Evolutionary conservation across 2,888 invertebrate genomes (phyloP).

Genomic region (Alloscopus bannaensis): DNA sequence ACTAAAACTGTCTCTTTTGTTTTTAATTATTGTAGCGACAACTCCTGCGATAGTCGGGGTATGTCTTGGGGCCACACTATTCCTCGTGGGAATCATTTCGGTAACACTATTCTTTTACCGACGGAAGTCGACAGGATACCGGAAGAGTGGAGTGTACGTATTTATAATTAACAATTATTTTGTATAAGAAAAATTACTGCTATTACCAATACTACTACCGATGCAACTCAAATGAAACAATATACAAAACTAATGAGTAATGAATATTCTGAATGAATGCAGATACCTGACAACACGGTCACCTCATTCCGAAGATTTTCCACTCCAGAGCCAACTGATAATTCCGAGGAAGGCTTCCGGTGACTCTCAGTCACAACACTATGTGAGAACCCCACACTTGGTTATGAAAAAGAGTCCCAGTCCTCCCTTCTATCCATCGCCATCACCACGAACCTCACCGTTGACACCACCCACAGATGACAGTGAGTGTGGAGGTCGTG

Average conservation of each 20-base stretch:
- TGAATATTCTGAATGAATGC: constrained; percentile 56
- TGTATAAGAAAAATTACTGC: background rate
- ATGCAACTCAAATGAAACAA: no score
- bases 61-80: constrained; percentile 80
- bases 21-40: constrained; percentile 76
- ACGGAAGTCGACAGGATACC: constrained; percentile 76
- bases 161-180: background rate
- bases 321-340: constrained; percentile 68
- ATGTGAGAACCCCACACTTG: constrained; percentile 68
- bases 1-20: constrained; percentile 15
- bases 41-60: constrained; percentile 80
- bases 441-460: constrained; percentile 67
- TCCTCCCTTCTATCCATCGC: constrained; percentile 70
- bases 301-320: constrained; percentile 70
- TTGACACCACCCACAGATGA: constrained; percentile 70
- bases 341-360: constrained; percentile 66
- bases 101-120: constrained; percentile 83
- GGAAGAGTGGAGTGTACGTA: constrained; percentile 71
- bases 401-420: constrained; percentile 72
- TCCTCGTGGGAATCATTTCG: constrained; percentile 80
- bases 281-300: constrained; percentile 69
- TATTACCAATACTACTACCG: background rate
- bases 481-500: constrained; percentile 39
- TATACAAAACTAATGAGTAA: background rate
- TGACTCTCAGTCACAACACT: constrained; percentile 51